Conservation (phyloP, 2,797 vertebrate species). For the Trachurus trachurus region DNA sequence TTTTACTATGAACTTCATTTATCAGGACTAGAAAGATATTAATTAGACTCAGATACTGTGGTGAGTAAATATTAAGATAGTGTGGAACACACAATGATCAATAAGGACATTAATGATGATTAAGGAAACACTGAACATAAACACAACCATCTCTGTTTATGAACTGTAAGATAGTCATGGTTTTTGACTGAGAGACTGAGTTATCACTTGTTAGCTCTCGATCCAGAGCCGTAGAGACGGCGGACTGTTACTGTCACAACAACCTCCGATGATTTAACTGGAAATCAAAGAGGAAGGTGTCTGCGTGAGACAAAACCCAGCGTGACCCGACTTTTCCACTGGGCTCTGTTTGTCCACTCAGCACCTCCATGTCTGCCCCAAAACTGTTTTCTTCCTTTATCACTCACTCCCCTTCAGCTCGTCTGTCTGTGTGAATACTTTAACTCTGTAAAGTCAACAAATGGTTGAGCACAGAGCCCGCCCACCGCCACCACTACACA, state of each 20-base stretch:
- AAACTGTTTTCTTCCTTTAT: slow-evolving; percentile 28
- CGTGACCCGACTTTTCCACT: slow-evolving; percentile 33
- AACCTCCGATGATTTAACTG: slow-evolving; percentile 9
- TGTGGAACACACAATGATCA: too few relatives aligned
- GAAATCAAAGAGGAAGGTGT: slow-evolving; percentile 25
- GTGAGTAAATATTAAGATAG: too few relatives aligned
- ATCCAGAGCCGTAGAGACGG: background rate
- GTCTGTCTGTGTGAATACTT: slow-evolving; percentile 18
- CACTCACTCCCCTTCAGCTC: slow-evolving; percentile 9
- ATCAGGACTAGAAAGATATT: too few relatives aligned
- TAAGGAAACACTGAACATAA: too few relatives aligned
- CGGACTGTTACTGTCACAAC: slow-evolving; percentile 16
- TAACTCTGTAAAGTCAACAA: slow-evolving; percentile 63
- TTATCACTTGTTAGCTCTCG: too few relatives aligned
- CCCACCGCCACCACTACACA: background rate
- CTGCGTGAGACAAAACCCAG: slow-evolving; percentile 9
- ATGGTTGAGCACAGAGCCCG: background rate
- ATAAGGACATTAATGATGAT: too few relatives aligned
- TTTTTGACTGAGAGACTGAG: too few relatives aligned
- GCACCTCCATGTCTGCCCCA: background rate
- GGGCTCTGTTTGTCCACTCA: slow-evolving; percentile 4
- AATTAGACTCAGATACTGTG: too few relatives aligned
- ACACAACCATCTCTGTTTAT: too few relatives aligned
- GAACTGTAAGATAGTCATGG: too few relatives aligned
- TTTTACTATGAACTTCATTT: too few relatives aligned